Evolutionary conservation across 1,140 invertebrate genomes (phyloP).

Genomic region (Ips typographus): DNA sequence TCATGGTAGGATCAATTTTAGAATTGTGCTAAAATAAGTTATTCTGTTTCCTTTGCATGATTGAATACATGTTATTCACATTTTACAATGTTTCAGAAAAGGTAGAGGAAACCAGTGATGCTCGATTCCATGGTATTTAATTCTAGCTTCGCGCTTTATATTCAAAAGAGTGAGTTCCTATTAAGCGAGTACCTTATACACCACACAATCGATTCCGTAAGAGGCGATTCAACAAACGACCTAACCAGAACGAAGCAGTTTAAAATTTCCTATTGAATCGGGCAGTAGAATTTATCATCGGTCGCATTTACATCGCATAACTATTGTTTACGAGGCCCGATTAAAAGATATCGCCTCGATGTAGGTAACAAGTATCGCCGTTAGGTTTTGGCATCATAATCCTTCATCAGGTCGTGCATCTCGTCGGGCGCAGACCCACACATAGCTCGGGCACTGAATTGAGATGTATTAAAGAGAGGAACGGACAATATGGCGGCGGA

Average conservation of each 20-base stretch:
- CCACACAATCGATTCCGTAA: too few species aligned
- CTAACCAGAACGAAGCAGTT: not conserved
- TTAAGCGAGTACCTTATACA: too few species aligned
- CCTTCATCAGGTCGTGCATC: conserved; percentile 37
- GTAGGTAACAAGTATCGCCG: conserved; percentile 38
- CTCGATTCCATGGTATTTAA: too few species aligned
- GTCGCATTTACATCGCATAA: conserved; percentile 33
- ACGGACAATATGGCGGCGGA: conserved; percentile 40
- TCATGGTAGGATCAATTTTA: too few species aligned
- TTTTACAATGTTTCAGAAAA: too few species aligned
- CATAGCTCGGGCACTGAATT: conserved; percentile 31
- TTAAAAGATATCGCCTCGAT: conserved; percentile 37
- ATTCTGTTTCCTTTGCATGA: too few species aligned
- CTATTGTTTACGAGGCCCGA: conserved; percentile 36
- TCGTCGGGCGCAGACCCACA: conserved; percentile 28
- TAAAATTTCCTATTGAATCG: conserved; percentile 13
- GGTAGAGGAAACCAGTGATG: too few species aligned
- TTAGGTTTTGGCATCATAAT: conserved; percentile 37
- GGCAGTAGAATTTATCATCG: conserved; percentile 21
- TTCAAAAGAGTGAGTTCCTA: too few species aligned
- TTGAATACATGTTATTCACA: too few species aligned
- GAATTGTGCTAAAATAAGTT: too few species aligned
- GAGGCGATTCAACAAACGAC: conserved; percentile 7
- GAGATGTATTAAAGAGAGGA: conserved; percentile 40
- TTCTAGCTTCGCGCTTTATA: too few species aligned